phyloP scores from a whole-genome alignment of 2,888 invertebrate genomes.

The Chloroclystis v-ata region DNA sequence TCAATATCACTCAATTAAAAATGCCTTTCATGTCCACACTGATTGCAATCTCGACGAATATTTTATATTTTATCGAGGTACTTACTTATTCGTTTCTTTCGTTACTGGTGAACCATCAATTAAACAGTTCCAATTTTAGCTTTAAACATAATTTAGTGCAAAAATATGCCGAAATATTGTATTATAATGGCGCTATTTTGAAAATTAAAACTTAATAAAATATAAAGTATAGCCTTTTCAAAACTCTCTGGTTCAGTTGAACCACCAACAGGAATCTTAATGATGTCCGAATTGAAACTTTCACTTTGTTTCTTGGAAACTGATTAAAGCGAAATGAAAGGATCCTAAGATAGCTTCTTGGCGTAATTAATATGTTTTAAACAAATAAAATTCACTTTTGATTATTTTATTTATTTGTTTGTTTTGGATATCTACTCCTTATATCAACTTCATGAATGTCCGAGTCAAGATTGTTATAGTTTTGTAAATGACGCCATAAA shows the following conservation, averaged over 20 bases:
- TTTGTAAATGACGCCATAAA: neutral
- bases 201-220: too few relatives aligned
- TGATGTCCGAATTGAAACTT: constrained; percentile 55
- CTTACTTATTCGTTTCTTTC: neutral
- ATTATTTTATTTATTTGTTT: too few relatives aligned
- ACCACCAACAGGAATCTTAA: constrained; percentile 39
- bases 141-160: too few relatives aligned
- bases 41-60: constrained; percentile 25
- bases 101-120: neutral
- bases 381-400: too few relatives aligned
- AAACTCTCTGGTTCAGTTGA: constrained; percentile 21
- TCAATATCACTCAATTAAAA: constrained; percentile 30
- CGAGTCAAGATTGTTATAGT: too few relatives aligned
- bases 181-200: too few relatives aligned
- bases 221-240: constrained; percentile 5
- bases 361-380: too few relatives aligned
- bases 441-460: too few relatives aligned
- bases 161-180: too few relatives aligned
- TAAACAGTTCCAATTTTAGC: too few relatives aligned
- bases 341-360: constrained; percentile 24
- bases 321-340: constrained; percentile 51
- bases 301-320: constrained; percentile 56
- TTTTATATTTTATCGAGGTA: constrained; percentile 16
- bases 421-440: too few relatives aligned
- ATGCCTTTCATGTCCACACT: constrained; percentile 26